Evolutionary conservation across 2,113 vertebrate species (phyloP).

Genomic region (Azemiops feae): DNA sequence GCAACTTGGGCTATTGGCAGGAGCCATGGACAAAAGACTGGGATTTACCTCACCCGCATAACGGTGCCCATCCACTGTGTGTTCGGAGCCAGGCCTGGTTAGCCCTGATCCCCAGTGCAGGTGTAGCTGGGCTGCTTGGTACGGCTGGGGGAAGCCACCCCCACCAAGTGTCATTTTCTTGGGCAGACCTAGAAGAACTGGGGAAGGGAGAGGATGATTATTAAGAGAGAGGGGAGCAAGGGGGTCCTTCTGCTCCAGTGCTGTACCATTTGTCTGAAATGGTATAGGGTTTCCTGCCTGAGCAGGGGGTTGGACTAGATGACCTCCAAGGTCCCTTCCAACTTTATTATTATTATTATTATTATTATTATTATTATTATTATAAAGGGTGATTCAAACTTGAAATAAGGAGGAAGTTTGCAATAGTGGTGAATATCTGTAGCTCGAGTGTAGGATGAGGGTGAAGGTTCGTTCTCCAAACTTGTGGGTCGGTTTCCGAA

Average conservation of each 20-base stretch:
- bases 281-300: too few species aligned
- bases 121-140: conserved; percentile 71
- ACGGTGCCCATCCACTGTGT: conserved; percentile 59
- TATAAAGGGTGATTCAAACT: too few species aligned
- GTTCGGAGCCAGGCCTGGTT: conserved; percentile 63
- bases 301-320: too few species aligned
- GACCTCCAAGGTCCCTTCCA: too few species aligned
- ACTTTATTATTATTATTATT: too few species aligned
- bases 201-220: not conserved
- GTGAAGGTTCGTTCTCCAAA: too few species aligned
- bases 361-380: too few species aligned
- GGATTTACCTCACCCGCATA: conserved; percentile 72
- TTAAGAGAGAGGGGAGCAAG: not conserved
- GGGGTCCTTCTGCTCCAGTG: not conserved
- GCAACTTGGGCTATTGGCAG: not conserved
- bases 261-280: too few species aligned
- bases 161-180: conserved; percentile 57
- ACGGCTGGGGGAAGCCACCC: conserved; percentile 66
- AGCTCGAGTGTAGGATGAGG: too few species aligned
- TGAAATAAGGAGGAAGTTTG: too few species aligned
- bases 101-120: conserved; percentile 70
- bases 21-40: fast-evolving
- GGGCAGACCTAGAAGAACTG: conserved; percentile 69
- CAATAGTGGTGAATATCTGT: too few species aligned
- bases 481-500: too few species aligned